Conservation (phyloP, 2,888 invertebrate species). For the Ormia ochracea region DNA sequence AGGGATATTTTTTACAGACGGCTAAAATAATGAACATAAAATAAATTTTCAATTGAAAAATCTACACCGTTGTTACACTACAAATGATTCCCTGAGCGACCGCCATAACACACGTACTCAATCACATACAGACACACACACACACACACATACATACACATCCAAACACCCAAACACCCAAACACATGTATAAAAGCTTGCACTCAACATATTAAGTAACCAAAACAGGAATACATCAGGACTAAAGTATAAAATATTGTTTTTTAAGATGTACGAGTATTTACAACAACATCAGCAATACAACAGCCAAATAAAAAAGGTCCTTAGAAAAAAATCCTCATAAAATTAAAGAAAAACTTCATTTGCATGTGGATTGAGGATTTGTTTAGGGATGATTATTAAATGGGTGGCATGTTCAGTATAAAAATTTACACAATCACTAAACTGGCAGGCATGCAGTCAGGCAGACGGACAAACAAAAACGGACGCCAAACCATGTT, state of each 20-base stretch:
- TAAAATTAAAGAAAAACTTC: constrained; percentile 31
- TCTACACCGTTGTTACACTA: constrained; percentile 71
- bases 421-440: constrained; percentile 65
- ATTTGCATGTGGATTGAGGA: constrained; percentile 62
- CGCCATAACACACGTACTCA: constrained; percentile 23
- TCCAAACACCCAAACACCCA: constrained; percentile 31
- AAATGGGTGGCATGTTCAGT: constrained; percentile 76
- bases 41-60: constrained; percentile 68
- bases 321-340: constrained; percentile 29
- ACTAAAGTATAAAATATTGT: constrained; percentile 51
- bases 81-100: constrained; percentile 74
- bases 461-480: neutral
- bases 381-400: constrained; percentile 74
- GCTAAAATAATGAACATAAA: neutral
- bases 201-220: constrained; percentile 23
- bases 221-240: constrained; percentile 44
- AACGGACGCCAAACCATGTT: constrained; percentile 40
- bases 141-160: constrained; percentile 29
- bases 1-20: constrained; percentile 54
- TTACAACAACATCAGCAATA: constrained; percentile 17
- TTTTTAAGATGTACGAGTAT: constrained; percentile 34
- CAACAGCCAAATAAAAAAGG: constrained; percentile 24
- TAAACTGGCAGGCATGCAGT: neutral
- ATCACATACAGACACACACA: constrained; percentile 33
- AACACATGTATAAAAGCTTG: constrained; percentile 23